These are phyloP conservation scores for Bursaphelenchus okinawaensis DNA, from an alignment of 2,888 invertebrate genomes.

Conservation along the genomic window DNA sequence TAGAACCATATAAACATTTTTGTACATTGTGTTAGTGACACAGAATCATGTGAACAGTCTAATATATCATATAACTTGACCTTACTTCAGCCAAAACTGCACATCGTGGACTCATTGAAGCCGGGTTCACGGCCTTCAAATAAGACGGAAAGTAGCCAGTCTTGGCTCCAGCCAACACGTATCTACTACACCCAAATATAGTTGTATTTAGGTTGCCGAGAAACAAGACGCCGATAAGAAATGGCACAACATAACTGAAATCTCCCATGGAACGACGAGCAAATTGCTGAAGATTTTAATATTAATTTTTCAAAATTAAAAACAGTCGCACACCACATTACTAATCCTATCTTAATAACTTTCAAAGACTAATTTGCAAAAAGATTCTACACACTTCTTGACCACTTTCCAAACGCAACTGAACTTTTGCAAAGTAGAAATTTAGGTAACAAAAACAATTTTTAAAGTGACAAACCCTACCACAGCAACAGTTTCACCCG, in stretches of 20 bases:
- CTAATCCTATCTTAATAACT: no score
- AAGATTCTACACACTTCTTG: no score
- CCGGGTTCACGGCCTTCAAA: constrained; percentile 31
- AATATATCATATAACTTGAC: no score
- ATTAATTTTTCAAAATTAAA: not conserved
- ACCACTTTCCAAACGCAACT: no score
- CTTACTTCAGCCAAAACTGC: constrained; percentile 44
- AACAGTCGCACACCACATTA: no score
- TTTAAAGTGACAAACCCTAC: no score
- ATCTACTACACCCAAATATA: constrained; percentile 46
- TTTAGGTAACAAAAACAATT: no score
- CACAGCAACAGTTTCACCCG: constrained; percentile 59
- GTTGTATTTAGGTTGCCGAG: constrained; percentile 48
- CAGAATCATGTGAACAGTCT: no score
- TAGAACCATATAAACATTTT: no score
- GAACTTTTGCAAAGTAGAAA: no score
- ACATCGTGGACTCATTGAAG: constrained; percentile 35
- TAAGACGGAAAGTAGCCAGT: constrained; percentile 33
- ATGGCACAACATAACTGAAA: constrained; percentile 45
- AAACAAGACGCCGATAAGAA: constrained; percentile 44
- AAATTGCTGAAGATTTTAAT: constrained; percentile 30
- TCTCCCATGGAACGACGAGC: constrained; percentile 39
- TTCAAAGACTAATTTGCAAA: not conserved
- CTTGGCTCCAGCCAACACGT: constrained; percentile 36
- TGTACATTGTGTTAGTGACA: no score